Evolutionary conservation across 2,797 vertebrate species (phyloP), one percentile per base, ranked within the genome.

Genomic region (Spatula versicolor): DNA sequence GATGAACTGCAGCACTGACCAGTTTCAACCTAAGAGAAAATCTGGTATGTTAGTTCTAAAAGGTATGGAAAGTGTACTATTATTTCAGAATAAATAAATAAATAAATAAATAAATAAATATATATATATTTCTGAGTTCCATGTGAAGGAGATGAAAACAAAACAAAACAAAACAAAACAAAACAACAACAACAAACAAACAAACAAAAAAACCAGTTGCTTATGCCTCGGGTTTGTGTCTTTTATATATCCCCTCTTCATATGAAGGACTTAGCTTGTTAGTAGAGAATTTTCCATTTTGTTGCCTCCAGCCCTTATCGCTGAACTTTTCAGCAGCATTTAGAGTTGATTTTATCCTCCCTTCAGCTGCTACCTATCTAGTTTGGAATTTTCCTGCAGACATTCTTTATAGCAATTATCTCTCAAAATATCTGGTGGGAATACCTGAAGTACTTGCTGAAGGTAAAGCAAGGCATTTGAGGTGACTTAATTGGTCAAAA

Each of bases 301-400:
- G 2, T 78, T 92, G 41, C 33, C 69, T 86, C 25, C 23, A 83
- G 39, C 18, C 35, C 16, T 62, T 43, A 55, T 25, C 18, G 68
- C 3, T 43, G n/a, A 90, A 74, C 3, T 74, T 89, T 86, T 75
- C 9, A 35, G 62, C 15, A 75, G 8, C 20, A 45, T 78, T 85
- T 93, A 62, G 31, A 77, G 30, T 6, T 62, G 19, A 67, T 68
- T 89, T 86, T 68, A 41, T 82, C 15, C 20, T 93, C 37, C 13
- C 50, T 10, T 63, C 14, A 19, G 16, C 50, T 71, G 25, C 13
- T 64, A 64, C 31, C 1, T 2, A 68, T 80, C 12, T 45, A 66
- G 33, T 58, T 91, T 92, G 78, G 33, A 69, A 58, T 94, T 93
- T 94, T 75, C 33, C 69, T 91, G 60, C 37, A 56, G 11, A 39